phyloP scores from a whole-genome alignment of 2,888 invertebrate species.

The Tuberolachnus salignus region DNA sequence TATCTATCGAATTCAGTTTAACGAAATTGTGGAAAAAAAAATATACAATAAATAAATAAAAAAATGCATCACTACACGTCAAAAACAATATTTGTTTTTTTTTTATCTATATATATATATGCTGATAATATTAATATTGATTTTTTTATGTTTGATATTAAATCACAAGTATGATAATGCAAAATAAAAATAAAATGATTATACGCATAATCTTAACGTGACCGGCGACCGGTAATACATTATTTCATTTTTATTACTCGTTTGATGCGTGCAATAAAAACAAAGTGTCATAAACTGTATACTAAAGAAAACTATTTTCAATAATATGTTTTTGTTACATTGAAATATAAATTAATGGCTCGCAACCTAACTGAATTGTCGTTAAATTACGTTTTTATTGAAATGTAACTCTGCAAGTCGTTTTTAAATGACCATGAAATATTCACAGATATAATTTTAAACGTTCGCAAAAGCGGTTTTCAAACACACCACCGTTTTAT shows the following conservation, averaged over 20 bases:
- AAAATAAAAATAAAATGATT: neutral
- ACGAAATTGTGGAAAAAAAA: slow-evolving; percentile 6
- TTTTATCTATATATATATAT: neutral
- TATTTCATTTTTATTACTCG: slow-evolving; percentile 14
- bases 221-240: slow-evolving; percentile 27
- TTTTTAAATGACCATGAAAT: slow-evolving; percentile 11
- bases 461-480: no score
- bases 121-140: neutral
- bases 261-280: neutral
- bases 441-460: neutral
- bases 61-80: neutral
- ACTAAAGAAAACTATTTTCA: neutral
- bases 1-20: neutral
- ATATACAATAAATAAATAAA: neutral
- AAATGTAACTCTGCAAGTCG: neutral
- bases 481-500: no score
- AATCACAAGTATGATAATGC: slow-evolving; percentile 14
- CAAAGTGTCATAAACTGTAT: neutral
- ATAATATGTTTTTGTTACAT: slow-evolving; percentile 1
- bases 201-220: slow-evolving; percentile 1
- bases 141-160: neutral
- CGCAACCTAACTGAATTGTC: neutral
- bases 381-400: slow-evolving; percentile 2
- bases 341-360: neutral
- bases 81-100: neutral